Conservation (phyloP, 2,797 vertebrate genomes). For the Euthynnus affinis region DNA sequence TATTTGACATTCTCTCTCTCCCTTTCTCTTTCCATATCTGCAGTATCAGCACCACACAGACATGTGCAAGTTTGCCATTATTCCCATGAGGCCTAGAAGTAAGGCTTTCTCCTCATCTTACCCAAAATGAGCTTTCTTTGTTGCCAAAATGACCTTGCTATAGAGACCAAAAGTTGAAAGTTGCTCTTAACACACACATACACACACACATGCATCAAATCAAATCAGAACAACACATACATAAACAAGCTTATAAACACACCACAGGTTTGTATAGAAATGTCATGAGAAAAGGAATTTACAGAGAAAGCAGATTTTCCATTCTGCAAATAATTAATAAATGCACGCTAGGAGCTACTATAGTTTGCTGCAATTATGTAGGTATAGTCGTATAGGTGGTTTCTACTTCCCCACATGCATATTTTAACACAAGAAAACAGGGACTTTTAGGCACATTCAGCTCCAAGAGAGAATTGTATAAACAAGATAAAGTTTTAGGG, state of each 20-base stretch:
- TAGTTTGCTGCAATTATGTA: slow-evolving; percentile 14
- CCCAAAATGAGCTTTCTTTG: not conserved
- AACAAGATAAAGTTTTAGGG: not conserved
- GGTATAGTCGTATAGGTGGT: slow-evolving; percentile 1
- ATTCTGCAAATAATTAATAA: slow-evolving; percentile 30
- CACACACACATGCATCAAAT: too few relatives aligned
- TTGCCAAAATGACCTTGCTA: not conserved
- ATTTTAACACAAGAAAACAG: slow-evolving; percentile 31
- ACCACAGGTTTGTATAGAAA: not conserved
- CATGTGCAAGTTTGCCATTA: not conserved
- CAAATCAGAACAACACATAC: slow-evolving; percentile 1
- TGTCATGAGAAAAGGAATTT: not conserved
- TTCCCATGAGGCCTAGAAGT: not conserved
- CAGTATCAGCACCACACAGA: not conserved
- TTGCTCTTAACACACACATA: not conserved
- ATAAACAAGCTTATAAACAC: not conserved
- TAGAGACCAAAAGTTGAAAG: not conserved
- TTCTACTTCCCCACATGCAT: slow-evolving; percentile 27
- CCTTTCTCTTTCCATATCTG: not conserved
- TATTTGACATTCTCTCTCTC: not conserved
- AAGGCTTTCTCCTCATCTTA: not conserved
- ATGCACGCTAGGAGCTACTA: slow-evolving; percentile 22
- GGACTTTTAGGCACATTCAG: slow-evolving; percentile 6
- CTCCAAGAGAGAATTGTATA: not conserved
- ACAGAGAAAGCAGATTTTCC: slow-evolving; percentile 28